Conservation (phyloP, 2,888 invertebrate genomes). For the Thalpophila matura region DNA sequence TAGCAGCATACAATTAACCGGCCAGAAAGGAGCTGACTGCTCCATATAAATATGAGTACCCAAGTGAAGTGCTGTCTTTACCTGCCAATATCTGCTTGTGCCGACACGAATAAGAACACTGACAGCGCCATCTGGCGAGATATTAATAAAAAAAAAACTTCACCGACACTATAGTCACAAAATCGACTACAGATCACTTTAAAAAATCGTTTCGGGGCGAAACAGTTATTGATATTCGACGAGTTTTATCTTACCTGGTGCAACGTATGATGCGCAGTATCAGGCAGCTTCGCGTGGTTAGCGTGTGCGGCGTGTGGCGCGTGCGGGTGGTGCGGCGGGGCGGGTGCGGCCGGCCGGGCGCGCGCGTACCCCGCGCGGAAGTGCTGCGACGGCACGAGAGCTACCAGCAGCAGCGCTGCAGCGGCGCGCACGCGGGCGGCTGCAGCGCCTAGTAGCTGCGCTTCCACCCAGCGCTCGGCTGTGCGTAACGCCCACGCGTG, state of each 20-base stretch:
- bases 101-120: too few species aligned
- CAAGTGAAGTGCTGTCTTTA: too few species aligned
- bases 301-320: constrained; percentile 74
- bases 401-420: constrained; percentile 96
- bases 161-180: too few species aligned
- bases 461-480: constrained; percentile 97
- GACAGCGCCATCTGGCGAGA: too few species aligned
- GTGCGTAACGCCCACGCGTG: constrained; percentile 98
- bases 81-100: too few species aligned
- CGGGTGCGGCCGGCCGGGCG: constrained; percentile 86
- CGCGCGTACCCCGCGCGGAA: constrained; percentile 96
- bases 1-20: too few species aligned
- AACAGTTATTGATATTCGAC: too few species aligned
- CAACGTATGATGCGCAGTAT: constrained; percentile 89
- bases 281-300: constrained; percentile 81
- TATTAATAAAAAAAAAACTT: too few species aligned
- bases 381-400: constrained; percentile 97
- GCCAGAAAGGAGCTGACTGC: too few species aligned
- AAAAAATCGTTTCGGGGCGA: too few species aligned
- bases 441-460: constrained; percentile 95
- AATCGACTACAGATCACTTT: too few species aligned
- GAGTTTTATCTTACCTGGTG: constrained; percentile 82
- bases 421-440: constrained; percentile 96
- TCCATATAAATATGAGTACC: too few species aligned
- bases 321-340: constrained; percentile 89